Base-by-base conservation (phyloP, 1,140 invertebrate species). In the Ditylenchus dipsaci region DNA sequence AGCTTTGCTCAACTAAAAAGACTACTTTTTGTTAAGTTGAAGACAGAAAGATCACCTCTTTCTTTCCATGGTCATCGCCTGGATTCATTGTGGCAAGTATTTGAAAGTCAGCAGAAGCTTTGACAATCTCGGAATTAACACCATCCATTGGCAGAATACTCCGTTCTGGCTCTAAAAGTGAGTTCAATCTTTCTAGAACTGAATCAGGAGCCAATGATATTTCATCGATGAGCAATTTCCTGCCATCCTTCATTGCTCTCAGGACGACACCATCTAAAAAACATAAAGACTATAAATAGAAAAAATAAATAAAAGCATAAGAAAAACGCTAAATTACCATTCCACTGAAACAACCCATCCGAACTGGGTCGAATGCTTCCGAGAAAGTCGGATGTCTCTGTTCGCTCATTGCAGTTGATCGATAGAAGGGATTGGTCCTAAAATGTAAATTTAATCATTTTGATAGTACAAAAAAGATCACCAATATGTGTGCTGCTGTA, bases 31-130 rank as follows among this genome's bases (percentile, higher is more conserved):
- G 30, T 27, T 58, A 66, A 19, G 26, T n/a, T 7, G 3, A 43
- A 61, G 17, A 68, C 13, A 47, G 19, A 57, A 38, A 57, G 1
- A 1, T 1, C 23, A 88, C 88, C 84, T 99, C 96, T 85, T 98
- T 99, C 83, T 99, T 99, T 0, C 96, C 96, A 85, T 92, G 98
- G 87, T 99, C 96, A 11, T 96, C 95, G 19, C 94, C 94, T 23
- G 96, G 96, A 87, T 99, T 99, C 96, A 99, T 99, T 0, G 96
- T 99, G 8, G 92, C 92, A 65, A 98, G 88, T 77, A 98, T 91
- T 71, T 91, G 88, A 83, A 99, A 99, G 13, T 88, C 87, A 15
- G 88, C 77, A 69, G 88, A 78, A 0, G 95, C 95, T 33, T 86
- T 85, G 42, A 92, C 87, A 1, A 89, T 83, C 61, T 86, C 81